Base-by-base conservation (phyloP, 2,888 invertebrate genomes). In the Apamea crenata region DNA sequence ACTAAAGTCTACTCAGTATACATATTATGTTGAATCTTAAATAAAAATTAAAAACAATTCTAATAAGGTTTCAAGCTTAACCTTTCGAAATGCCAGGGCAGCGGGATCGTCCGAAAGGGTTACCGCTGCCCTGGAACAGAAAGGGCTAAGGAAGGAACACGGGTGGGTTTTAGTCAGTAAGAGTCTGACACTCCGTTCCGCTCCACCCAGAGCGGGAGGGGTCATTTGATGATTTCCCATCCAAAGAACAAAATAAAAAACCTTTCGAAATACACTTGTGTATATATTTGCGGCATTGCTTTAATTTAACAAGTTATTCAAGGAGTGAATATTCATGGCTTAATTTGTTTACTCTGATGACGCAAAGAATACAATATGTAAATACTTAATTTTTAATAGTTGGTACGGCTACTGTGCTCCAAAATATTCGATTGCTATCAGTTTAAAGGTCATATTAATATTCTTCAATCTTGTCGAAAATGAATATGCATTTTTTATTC, bases 361-460 rank as follows among this genome's bases (percentile, higher is more conserved):
- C 36, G 65, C 25, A 59, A 69, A n/a, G n/a, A 72, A 65, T 77
- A 36, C n/a, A n/a, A n/a, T n/a, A 56, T 56, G 12, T 78, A 25
- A 77, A 68, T 70, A 65, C 73, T 74, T 63, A 70, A 68, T 65
- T 40, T 77, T 78, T 67, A 77, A 50, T 78, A 40, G 47, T 10
- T 59, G 25, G 14, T 70, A 63, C 63, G 25, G 61, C 75, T 74
- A 80, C 82, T 78, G 72, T 75, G 47, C 59, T 70, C 59, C 18
- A 77, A 72, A 79, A 77, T 61, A 75, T 75, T 50, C 53, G 36
- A 83, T 82, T 63, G 77, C 47, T 61, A 79, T 84, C n/a, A 36
- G 36, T 75, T 77, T 44, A 63, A 74, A 79, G 87, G 85, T 78
- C 80, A 85, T 81, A 82, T 87, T 66, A 83, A 86, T 87, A 81